Base-by-base conservation (phyloP, 2,113 vertebrate species). In the Henicopernis longicauda region DNA sequence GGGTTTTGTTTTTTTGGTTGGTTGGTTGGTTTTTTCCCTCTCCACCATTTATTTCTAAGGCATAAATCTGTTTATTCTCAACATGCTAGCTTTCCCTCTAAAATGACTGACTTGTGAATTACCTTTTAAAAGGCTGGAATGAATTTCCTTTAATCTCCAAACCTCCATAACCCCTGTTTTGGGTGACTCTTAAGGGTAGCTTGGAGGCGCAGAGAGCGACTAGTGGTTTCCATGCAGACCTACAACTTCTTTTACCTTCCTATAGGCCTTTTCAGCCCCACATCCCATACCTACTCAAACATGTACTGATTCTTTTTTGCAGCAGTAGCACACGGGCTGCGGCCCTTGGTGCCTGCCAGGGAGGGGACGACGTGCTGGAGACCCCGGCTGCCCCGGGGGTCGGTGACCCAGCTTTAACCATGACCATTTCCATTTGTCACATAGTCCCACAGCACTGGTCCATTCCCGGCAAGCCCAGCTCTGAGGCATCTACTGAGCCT, bases 1-100 rank as follows among this genome's bases (percentile, higher is more conserved):
- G 44, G 19, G 9, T 38, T 13, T 31, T 17, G 16, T 5, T 12
- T 11, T 40, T 31, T 1, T 44, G n/a, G n/a, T n/a, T n/a, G n/a
- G n/a, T n/a, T n/a, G n/a, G n/a, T n/a, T n/a, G n/a, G n/a, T n/a
- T 29, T 31, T 26, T 9, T 2, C 3, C 0, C 36, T 4, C 5
- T 44, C 25, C 18, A 3, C 36, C 11, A 1, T 58, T 47, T 38
- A 10, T 58, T 71, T 59, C 44, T 69, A 26, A 82, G 38, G 6
- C 9, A 1, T 5, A 6, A 13, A 6, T 58, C 50, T 31, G 3
- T 77, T 40, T 42, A 9, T 63, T 50, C 52, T 38, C 61, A 21
- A 2, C 22, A 11, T 0, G 0, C 17, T 3, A 13, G n/a, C 34
- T 70, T 82, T 32, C n/a, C 42, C 76, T 54, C 45, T 59, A 8